Conservation (phyloP, 2,888 invertebrate genomes). For the Mechanitis mazaeus region DNA sequence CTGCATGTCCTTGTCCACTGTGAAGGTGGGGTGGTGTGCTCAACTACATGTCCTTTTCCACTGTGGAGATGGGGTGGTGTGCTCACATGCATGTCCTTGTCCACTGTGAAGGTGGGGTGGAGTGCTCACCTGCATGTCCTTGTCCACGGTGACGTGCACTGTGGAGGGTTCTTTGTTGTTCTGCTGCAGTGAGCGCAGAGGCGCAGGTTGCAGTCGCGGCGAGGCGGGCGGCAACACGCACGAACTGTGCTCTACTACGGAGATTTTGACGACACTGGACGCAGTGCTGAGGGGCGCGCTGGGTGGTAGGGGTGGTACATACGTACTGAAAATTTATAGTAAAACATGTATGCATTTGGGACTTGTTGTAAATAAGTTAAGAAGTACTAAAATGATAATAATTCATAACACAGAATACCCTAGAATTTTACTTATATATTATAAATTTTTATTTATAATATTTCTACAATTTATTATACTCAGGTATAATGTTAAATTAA, state of each 20-base stretch:
- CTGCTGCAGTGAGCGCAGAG: conserved; percentile 1
- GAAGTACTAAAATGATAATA: no score
- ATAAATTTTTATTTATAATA: no score
- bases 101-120: conserved; percentile 19
- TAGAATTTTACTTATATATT: no score
- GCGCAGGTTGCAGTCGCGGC: conserved; percentile 7
- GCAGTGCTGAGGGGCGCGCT: conserved; percentile 9
- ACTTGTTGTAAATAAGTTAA: conserved; percentile 4
- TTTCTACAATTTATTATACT: background rate
- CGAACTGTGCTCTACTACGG: conserved; percentile 24
- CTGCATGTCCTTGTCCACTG: no score
- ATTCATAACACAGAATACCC: no score
- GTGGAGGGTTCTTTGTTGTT: background rate
- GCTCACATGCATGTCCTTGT: conserved; percentile 17
- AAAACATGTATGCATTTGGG: background rate
- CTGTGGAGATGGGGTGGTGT: no score
- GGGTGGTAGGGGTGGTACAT: background rate
- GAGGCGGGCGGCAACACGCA: conserved; percentile 13
- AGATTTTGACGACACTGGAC: conserved; percentile 21
- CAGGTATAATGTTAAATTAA: background rate
- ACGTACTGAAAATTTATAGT: background rate
- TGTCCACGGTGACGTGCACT: conserved; percentile 24
- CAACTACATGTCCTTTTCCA: no score
- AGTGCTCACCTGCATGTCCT: conserved; percentile 19
- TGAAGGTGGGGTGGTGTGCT: no score